These are phyloP conservation scores for Campaea margaritaria DNA, from an alignment of 2,888 invertebrate species.

Conservation along the genomic window DNA sequence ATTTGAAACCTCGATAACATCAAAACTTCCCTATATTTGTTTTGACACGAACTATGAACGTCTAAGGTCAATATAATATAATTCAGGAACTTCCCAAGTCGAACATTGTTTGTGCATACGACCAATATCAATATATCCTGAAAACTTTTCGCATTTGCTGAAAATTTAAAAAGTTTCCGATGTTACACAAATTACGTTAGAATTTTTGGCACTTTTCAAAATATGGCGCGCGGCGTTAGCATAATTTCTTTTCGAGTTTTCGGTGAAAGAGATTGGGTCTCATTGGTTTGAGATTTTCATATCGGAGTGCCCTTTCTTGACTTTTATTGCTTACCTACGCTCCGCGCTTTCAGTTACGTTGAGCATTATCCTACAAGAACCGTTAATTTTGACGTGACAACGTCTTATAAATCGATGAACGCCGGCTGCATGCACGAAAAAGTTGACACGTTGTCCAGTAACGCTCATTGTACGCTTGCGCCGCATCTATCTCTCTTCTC, in stretches of 20 bases:
- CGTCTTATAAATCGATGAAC: too few species aligned
- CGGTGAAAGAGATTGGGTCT: constrained; percentile 1
- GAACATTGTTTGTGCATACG: constrained; percentile 42
- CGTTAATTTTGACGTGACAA: too few species aligned
- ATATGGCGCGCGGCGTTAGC: constrained; percentile 31
- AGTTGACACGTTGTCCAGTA: too few species aligned
- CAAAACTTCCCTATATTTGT: constrained; percentile 13
- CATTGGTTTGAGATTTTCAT: constrained; percentile 9
- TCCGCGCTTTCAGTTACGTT: too few species aligned
- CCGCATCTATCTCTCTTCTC: too few species aligned
- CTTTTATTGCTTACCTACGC: background rate
- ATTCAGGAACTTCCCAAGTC: constrained; percentile 10
- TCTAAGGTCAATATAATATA: constrained; percentile 16
- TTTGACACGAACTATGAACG: constrained; percentile 24
- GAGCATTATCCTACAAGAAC: too few species aligned
- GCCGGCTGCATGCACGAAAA: too few species aligned
- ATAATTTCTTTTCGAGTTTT: constrained; percentile 29
- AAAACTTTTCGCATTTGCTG: constrained; percentile 36
- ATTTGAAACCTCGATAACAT: background rate
- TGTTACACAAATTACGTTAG: constrained; percentile 40
- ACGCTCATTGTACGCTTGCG: too few species aligned
- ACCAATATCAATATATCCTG: constrained; percentile 37
- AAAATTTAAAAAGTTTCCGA: constrained; percentile 29
- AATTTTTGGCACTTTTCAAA: constrained; percentile 42
- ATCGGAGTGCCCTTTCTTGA: background rate